Base-by-base conservation (phyloP, 2,113 vertebrate genomes). In the Rhizomys pruinosus region DNA sequence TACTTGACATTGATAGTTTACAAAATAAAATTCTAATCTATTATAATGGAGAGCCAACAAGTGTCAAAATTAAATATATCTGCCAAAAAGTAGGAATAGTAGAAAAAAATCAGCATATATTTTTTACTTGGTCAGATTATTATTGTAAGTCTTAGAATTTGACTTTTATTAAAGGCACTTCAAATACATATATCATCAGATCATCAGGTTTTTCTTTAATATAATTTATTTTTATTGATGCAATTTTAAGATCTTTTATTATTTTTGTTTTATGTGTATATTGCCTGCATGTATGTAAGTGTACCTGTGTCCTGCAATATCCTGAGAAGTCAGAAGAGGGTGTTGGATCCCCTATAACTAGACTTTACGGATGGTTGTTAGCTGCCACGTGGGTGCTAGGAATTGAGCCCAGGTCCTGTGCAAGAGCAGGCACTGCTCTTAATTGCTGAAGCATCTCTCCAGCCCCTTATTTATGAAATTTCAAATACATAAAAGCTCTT, bases 41-140 rank as follows among this genome's bases (percentile, higher is more conserved):
- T 84, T 32, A 16, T 72, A 72, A 63, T 81, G 78, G 29, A 93
- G 93, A 90, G 23, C 37, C 90, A 95, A 55, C 66, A 92, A 80
- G 13, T 69, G 1, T 79, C 80, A 73, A 89, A 95, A 91, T 81
- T 94, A 73, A 82, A 44, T 79, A 74, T 72, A 23, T 55, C 90
- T 90, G 37, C 82, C 39, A 85, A 82, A 78, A 92, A 89, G 69
- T 74, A n/a, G 11, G 15, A n/a, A 89, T 80, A 57, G 7, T 72
- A 52, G n/a, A n/a, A n/a, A 68, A 92, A 95, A 90, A 59, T 87
- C 55, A 85, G 2, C 77, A n/a, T 77, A 63, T 66, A 42, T 82
- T 81, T 92, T 91, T 23, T 92, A 1, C 78, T 76, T 73, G 59
- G n/a, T 84, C 72, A 80, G 29, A 92, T 52, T 93, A n/a, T 93